Evolutionary conservation across 2,888 invertebrate species (phyloP).

Genomic region (Camptogramma bilineatum): DNA sequence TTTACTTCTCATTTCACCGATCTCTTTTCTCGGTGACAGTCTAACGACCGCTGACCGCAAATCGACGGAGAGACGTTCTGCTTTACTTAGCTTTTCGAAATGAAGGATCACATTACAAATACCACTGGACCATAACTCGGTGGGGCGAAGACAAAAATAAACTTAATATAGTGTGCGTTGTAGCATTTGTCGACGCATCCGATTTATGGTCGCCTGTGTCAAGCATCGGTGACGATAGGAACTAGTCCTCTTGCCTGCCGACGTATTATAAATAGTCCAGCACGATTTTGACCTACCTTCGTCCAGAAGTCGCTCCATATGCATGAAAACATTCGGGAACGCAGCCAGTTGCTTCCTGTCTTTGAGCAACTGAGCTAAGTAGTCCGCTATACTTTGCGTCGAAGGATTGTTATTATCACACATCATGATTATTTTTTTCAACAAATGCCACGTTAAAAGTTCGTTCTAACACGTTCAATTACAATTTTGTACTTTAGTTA

Average conservation of each 20-base stretch:
- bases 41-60: constrained; percentile 79
- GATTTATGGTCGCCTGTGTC: constrained; percentile 78
- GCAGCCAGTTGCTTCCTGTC: constrained; percentile 99
- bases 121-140: constrained; percentile 84
- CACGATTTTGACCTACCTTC: constrained; percentile 92
- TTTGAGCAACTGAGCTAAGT: constrained; percentile 99
- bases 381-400: constrained; percentile 99
- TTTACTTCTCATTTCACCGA: constrained; percentile 77
- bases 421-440: constrained; percentile 79
- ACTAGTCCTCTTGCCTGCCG: constrained; percentile 53
- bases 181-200: constrained; percentile 82
- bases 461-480: constrained; percentile 75
- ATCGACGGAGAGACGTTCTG: constrained; percentile 73
- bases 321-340: constrained; percentile 99
- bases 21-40: constrained; percentile 75
- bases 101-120: constrained; percentile 83
- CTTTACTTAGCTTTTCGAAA: constrained; percentile 79
- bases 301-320: constrained; percentile 99
- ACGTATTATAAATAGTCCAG: constrained; percentile 64
- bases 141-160: constrained; percentile 85
- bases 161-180: constrained; percentile 84
- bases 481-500: constrained; percentile 80
- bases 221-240: constrained; percentile 64
- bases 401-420: constrained; percentile 88
- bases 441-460: constrained; percentile 79